Evolutionary conservation across 2,888 invertebrate genomes (phyloP), one percentile per base, ranked within the genome.

Genomic region (Ochropleura leucogaster): DNA sequence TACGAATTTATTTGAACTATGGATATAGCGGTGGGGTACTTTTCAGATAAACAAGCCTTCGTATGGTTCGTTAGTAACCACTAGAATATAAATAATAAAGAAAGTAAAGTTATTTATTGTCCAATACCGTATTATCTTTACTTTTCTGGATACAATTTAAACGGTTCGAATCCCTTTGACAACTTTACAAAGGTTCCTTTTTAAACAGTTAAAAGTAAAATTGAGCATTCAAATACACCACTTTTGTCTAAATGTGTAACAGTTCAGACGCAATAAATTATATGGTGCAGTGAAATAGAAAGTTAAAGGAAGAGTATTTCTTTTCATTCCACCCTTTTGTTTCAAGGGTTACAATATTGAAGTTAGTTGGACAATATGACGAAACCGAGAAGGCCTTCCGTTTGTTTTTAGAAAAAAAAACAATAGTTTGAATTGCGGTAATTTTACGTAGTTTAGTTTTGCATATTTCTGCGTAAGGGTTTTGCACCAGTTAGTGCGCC

Each of bases 361-460:
- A 79, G 60, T 67, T 49, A 47, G 67, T 65, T 62, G 68, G 44
- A 90, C 87, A 91, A 89, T 86, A 67, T 74, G 42, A 68, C 49
- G 77, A 89, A 90, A 92, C 87, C 88, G 81, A 89, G 86, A 87
- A 62, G 74, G 80, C 89, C 92, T 92, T 87, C 91, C 62, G 90
- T 91, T 90, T 88, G 77, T 72, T 65, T 63, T 68, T 44, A 71
- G 57, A 66, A 74, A 30, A 49, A 42, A 10, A 30, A 65, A 84
- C 72, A 83, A 80, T 76, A 55, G 40, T 3, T 53, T 30, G n/a
- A 64, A 84, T 70, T 76, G 82, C 67, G 60, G 72, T 76, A 65
- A 51, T 77, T 75, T 72, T 47, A 55, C 42, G 49, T 30, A 59
- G 47, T 60, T 63, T 67, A 12, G 12, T 59, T 67, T 79, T 69